Conservation (phyloP, 2,797 vertebrate genomes). For the Podarcis siculus region DNA sequence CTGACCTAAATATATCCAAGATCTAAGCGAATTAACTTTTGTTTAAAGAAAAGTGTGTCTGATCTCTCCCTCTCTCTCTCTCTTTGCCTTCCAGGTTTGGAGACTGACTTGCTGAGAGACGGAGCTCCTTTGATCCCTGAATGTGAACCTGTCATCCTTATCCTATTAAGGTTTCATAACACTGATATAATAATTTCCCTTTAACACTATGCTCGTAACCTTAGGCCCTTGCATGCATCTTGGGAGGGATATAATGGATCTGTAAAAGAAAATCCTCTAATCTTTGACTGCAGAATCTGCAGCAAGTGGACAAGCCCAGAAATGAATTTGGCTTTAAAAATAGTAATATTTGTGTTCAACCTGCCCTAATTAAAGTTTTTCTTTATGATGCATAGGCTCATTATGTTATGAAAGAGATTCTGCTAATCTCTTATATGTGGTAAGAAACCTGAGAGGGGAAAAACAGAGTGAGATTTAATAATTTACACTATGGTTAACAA, state of each 20-base stretch:
- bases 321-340: not conserved
- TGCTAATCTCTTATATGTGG: not conserved
- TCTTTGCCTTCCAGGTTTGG: not conserved
- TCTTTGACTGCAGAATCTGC: not conserved
- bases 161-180: not conserved
- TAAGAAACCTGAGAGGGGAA: not conserved
- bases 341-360: not conserved
- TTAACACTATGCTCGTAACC: slow-evolving; percentile 2
- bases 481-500: not conserved
- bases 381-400: not conserved
- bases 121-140: slow-evolving; percentile 14
- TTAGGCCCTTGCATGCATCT: not conserved
- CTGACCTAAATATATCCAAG: slow-evolving; percentile 25
- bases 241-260: not conserved
- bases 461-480: not conserved
- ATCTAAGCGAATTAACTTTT: slow-evolving; percentile 14
- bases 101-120: slow-evolving; percentile 1
- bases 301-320: not conserved
- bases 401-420: not conserved
- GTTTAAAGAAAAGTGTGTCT: slow-evolving; percentile 1
- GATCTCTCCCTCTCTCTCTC: not conserved
- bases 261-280: slow-evolving; percentile 10
- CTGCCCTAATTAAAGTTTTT: slow-evolving; percentile 1
- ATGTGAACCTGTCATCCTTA: not conserved
- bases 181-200: not conserved